phyloP scores from a whole-genome alignment of 2,888 invertebrate genomes.

The Molorchus minor region DNA sequence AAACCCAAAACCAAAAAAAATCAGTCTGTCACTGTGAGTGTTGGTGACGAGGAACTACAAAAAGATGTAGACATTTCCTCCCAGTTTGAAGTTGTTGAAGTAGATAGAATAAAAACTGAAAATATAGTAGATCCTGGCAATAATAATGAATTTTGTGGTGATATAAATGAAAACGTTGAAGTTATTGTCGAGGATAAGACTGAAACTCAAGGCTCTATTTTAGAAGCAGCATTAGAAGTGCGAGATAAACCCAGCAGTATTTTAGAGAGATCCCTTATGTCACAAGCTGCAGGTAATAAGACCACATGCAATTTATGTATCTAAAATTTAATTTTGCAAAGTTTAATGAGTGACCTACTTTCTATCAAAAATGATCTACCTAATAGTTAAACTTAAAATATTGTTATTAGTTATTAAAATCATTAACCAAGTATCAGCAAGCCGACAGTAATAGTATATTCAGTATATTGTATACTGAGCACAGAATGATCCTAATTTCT shows the following conservation, averaged over 20 bases:
- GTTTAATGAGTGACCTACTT: too few species aligned
- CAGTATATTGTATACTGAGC: too few species aligned
- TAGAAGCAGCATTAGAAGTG: conserved; percentile 58
- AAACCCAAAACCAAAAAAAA: conserved; percentile 42
- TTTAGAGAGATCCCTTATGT: conserved; percentile 58
- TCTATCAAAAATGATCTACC: too few species aligned
- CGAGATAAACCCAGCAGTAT: conserved; percentile 57
- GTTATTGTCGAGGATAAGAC: conserved; percentile 47
- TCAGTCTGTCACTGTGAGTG: conserved; percentile 11
- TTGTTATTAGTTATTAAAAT: too few species aligned
- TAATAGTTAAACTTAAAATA: too few species aligned
- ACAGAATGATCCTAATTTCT: too few species aligned
- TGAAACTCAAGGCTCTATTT: conserved; percentile 53
- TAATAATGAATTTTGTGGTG: conserved; percentile 34
- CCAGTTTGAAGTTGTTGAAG: conserved; percentile 46
- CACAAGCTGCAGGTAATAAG: conserved; percentile 49
- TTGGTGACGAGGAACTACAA: conserved; percentile 16
- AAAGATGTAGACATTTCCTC: conserved; percentile 28
- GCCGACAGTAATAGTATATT: too few species aligned
- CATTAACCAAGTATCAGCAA: too few species aligned
- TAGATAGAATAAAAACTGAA: conserved; percentile 50
- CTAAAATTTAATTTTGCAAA: too few species aligned
- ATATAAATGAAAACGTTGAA: conserved; percentile 50
- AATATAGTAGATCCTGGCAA: conserved; percentile 37
- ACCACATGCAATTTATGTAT: too few species aligned